Conservation (phyloP, 2,888 invertebrate species). For the Heteromurus nitidus region DNA sequence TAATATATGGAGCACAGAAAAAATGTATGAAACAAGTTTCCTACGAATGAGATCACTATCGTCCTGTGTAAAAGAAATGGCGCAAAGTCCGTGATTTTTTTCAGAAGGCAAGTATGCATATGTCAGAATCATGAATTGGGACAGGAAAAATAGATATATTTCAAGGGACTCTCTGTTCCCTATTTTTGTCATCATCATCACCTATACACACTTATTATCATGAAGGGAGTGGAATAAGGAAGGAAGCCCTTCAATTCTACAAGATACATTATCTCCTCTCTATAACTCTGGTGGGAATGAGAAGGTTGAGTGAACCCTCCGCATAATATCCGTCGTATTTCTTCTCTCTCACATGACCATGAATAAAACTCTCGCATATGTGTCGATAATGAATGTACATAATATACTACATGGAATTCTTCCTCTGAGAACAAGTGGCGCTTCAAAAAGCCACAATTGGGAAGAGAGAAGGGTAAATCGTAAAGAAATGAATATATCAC, state of each 20-base stretch:
- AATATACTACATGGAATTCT: too few species aligned
- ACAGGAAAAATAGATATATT: neutral
- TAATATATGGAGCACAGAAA: neutral
- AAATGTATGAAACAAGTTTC: neutral
- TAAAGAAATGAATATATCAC: neutral
- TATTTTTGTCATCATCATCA: slow-evolving; percentile 19
- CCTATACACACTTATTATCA: neutral
- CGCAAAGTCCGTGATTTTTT: neutral
- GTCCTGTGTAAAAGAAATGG: neutral
- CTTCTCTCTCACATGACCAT: slow-evolving; percentile 33
- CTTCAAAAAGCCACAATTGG: too few species aligned
- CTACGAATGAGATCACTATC: neutral
- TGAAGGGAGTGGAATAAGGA: neutral
- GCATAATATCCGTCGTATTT: slow-evolving; percentile 37
- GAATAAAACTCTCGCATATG: slow-evolving; percentile 27
- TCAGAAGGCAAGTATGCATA: neutral
- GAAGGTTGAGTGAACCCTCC: slow-evolving; percentile 6
- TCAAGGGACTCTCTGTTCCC: slow-evolving; percentile 26
- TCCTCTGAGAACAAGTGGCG: too few species aligned
- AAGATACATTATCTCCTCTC: slow-evolving; percentile 25
- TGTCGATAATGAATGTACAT: too few species aligned
- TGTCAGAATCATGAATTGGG: neutral
- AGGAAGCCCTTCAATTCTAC: slow-evolving; percentile 31
- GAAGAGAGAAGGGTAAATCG: slow-evolving; percentile 12
- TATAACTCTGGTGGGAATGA: slow-evolving; percentile 36